phyloP scores from a whole-genome alignment of 2,797 vertebrate genomes.

The Myotis vivesi region DNA sequence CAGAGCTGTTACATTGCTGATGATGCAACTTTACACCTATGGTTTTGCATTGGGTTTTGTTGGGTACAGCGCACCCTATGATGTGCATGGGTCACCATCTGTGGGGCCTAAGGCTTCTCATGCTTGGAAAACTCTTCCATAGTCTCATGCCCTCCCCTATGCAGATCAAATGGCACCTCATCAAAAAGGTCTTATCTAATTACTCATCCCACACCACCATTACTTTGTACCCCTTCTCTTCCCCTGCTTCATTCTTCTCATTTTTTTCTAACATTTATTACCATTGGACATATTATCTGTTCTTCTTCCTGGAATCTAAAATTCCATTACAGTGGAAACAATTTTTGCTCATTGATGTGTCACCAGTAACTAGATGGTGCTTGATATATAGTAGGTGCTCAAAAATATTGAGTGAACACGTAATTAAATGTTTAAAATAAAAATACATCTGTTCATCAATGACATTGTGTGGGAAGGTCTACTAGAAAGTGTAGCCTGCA shows the following conservation, averaged over 20 bases:
- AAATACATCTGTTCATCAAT: not conserved
- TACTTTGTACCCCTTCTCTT: too few relatives aligned
- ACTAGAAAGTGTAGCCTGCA: too few relatives aligned
- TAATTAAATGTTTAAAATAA: not conserved
- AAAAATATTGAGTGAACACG: not conserved
- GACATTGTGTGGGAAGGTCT: not conserved
- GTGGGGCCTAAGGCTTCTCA: not conserved
- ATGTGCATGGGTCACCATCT: fast-evolving
- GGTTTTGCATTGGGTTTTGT: not conserved
- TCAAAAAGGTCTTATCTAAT: not conserved
- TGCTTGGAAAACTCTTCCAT: not conserved
- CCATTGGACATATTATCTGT: not conserved
- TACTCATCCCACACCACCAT: fast-evolving
- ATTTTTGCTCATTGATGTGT: not conserved
- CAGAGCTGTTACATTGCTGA: not conserved
- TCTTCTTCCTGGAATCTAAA: not conserved
- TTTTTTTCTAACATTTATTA: not conserved
- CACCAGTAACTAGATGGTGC: not conserved
- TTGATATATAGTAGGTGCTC: not conserved
- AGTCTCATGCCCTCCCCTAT: not conserved
- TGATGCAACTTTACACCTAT: not conserved
- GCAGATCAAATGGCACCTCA: not conserved
- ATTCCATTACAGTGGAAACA: not conserved
- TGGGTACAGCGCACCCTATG: fast-evolving
- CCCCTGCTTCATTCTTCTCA: not conserved